Base-by-base conservation (phyloP, 1,140 invertebrate genomes). In the Spodoptera litura region DNA sequence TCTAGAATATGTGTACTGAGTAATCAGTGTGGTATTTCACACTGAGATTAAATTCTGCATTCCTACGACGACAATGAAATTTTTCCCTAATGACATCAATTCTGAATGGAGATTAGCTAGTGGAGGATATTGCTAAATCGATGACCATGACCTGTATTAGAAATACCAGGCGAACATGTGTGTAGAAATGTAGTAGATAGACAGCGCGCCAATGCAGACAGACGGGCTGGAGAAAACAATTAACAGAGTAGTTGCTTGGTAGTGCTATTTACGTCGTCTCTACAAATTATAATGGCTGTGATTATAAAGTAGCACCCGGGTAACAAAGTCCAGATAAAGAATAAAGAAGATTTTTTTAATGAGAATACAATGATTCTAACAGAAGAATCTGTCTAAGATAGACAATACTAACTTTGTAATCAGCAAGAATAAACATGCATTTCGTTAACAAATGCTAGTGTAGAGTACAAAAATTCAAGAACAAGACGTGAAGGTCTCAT, bases 1-100 rank as follows among this genome's bases (percentile, higher is more conserved):
- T 66, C 31, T 68, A 79, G 53, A 74, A 79, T 72, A 79, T 51
- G 38, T 44, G 38, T 44, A 79, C 71, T 68, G n/a, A 73, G 70
- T 81, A 78, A 78, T 68, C 79, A 62, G 12, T 75, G 49, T 72
- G 72, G 73, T 76, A 80, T 62, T 62, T 77, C 15, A 64, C n/a
- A 56, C 52, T 52, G 68, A 62, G 68, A 62, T 78, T 78, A 78
- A 72, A 78, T 78, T 72, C 59, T 75, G 58, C 56, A 53, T 53
- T 75, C 56, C 58, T 31, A 13, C 38, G n/a, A 53, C 59, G 13
- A 75, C 73, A 64, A 75, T 53, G 73, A 51, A 35, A 64, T 64
- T 62, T 62, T 75, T 75, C 51, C 52, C 44, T 38, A 53, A 64
- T 75, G 73, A 75, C 73, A 75, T 75, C 73, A 75, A 75, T 75